These are phyloP conservation scores for Eulemur macaco DNA, from an alignment of 2,113 vertebrate species.

Conservation along the genomic window DNA sequence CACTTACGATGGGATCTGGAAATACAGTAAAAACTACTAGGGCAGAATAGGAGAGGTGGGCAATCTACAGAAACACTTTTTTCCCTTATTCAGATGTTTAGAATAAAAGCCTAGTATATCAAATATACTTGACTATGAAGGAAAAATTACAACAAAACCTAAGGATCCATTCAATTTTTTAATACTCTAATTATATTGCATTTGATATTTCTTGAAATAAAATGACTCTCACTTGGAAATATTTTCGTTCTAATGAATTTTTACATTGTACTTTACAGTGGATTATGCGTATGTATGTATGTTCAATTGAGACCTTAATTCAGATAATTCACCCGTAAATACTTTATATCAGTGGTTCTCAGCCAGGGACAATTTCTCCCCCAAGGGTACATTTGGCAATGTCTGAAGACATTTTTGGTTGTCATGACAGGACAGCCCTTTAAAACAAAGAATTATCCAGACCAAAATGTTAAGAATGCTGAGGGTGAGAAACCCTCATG, in stretches of 20 bases:
- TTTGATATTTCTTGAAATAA: slow-evolving; percentile 52
- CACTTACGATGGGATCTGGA: neutral
- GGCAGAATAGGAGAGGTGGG: neutral
- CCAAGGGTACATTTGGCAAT: neutral
- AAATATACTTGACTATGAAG: slow-evolving; percentile 3
- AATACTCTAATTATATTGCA: slow-evolving; percentile 10
- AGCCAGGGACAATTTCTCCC: neutral
- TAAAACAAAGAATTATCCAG: neutral
- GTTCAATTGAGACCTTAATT: slow-evolving; percentile 3
- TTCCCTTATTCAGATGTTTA: neutral
- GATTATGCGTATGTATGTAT: neutral
- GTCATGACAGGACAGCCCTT: neutral
- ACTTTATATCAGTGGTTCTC: neutral
- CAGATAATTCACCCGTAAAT: neutral
- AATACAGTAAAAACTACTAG: neutral
- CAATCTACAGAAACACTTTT: neutral
- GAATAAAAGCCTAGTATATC: neutral
- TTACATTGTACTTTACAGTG: neutral
- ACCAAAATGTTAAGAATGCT: neutral
- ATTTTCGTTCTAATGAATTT: neutral
- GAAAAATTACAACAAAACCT: neutral
- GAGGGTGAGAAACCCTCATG: neutral
- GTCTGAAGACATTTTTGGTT: slow-evolving; percentile 19
- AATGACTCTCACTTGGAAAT: slow-evolving; percentile 2
- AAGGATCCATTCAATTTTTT: neutral